Percentiles rank a stretch among this genome's conserved stretches.
Evolutionary conservation across 2,113 vertebrate genomes (phyloP).

Genomic region (Propithecus coquereli): DNA sequence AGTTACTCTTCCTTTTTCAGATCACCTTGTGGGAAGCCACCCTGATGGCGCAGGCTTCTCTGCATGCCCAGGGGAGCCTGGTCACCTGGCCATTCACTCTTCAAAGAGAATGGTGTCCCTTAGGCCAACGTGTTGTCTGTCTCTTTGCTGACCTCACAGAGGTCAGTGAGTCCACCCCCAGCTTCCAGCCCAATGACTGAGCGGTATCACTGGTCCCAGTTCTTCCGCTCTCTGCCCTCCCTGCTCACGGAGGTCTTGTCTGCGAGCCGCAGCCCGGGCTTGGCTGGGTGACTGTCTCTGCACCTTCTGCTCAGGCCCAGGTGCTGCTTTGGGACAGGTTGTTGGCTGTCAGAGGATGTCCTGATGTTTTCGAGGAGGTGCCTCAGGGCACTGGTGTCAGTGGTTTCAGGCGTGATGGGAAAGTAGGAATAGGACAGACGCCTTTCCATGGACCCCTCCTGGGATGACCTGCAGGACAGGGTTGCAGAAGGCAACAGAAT

Average conservation of each 20-base stretch:
- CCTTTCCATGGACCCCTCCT: neutral
- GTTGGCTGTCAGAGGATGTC: neutral
- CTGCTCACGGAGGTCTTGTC: neutral
- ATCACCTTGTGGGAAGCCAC: accelerated
- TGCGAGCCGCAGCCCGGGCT: neutral
- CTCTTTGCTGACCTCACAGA: neutral
- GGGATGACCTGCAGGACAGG: neutral
- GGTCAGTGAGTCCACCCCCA: neutral
- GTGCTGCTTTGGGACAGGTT: neutral
- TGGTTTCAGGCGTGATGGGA: neutral
- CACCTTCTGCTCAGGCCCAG: neutral
- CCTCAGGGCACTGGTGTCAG: accelerated
- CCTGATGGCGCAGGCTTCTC: neutral
- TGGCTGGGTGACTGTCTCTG: too few relatives aligned
- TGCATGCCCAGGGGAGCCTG: neutral
- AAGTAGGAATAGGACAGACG: neutral
- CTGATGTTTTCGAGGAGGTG: neutral
- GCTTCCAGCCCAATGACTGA: neutral
- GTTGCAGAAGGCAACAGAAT: neutral
- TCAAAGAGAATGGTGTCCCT: neutral
- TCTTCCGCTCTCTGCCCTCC: too few relatives aligned
- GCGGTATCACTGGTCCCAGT: neutral
- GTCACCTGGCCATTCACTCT: neutral
- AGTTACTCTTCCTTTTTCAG: neutral
- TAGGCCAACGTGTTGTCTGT: neutral